Base-by-base conservation (phyloP, 1,140 invertebrate species). In the Nasonia vitripennis region DNA sequence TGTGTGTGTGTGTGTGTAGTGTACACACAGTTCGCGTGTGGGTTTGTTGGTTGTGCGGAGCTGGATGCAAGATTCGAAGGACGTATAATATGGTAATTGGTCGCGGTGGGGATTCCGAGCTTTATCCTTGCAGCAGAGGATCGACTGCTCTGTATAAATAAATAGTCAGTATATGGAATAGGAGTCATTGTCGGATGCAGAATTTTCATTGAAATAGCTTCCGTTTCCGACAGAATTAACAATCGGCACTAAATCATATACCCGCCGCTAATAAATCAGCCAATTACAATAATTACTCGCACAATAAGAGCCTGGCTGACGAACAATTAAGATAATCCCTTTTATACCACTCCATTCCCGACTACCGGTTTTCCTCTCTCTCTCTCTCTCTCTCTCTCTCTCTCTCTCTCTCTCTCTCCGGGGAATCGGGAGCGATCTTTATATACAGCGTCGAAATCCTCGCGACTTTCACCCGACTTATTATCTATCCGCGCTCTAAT, bases 401-500 rank as follows among this genome's bases (percentile, higher is more conserved):
- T 71, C 2, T 81, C 41, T n/a, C 68, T 71, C 2, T 81, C 41
- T n/a, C 68, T 71, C 70, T 73, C 41, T 20, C 68, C 41, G n/a
- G 80, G 11, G 17, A 37, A 67, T 17, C n/a, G 37, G n/a, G 41
- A 17, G 34, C 12, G 23, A 45, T 73, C 67, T 45, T 37, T 37
- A 10, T 45, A 10, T 10, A 10, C 41, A 45, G 41, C 41, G 67
- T 70, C 27, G 7, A 73, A 67, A 83, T 62, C 20, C 23, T 2
- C 4, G 55, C 17, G 81, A 83, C 73, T 83, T 77, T 83, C 81
- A 75, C 81, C 51, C 34, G 11, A 17, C 73, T 31, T 75, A 84
- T 84, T 51, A 78, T 84, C 73, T 48, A 17, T 27, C 27, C 27
- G 27, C 2, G 10, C 68, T 79, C 83, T 84, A 84, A 84, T 79